Percentiles rank a stretch among this genome's conserved stretches.
Conservation (phyloP, 2,888 invertebrate species). For the Vesta saturnalis region DNA sequence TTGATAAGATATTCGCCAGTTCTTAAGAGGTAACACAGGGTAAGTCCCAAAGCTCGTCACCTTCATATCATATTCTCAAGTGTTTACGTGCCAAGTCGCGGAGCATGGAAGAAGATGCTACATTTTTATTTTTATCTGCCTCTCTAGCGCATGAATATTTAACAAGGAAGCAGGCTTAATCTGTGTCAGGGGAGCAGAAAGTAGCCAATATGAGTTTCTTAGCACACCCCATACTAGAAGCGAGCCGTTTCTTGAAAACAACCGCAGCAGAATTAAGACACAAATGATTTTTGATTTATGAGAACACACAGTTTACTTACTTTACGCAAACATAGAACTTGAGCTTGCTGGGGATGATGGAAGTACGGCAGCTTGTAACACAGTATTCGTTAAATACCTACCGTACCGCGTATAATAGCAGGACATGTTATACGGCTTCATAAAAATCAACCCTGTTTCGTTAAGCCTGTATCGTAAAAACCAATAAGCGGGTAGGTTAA, state of each 20-base stretch:
- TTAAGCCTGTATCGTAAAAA: constrained; percentile 43
- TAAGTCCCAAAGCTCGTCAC: constrained; percentile 48
- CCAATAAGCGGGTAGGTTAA: constrained; percentile 48
- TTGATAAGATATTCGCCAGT: constrained; percentile 38
- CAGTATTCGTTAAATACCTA: constrained; percentile 33
- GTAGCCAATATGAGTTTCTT: constrained; percentile 63
- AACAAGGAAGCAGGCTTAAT: constrained; percentile 67
- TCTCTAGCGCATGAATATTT: constrained; percentile 69
- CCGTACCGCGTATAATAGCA: constrained; percentile 30
- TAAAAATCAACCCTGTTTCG: constrained; percentile 43
- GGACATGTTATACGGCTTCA: constrained; percentile 44
- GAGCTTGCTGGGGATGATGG: constrained; percentile 30
- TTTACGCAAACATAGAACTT: constrained; percentile 39
- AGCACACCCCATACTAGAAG: constrained; percentile 43
- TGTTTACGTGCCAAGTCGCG: constrained; percentile 60
- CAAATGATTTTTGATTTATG: constrained; percentile 60
- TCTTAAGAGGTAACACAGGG: constrained; percentile 27
- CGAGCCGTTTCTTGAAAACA: constrained; percentile 31
- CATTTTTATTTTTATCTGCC: constrained; percentile 68
- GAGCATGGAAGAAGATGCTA: constrained; percentile 56
- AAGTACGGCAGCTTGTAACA: constrained; percentile 31
- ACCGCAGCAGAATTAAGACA: constrained; percentile 56
- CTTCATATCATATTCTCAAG: constrained; percentile 60
- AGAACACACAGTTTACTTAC: constrained; percentile 43
- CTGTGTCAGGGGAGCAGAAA: constrained; percentile 66